Evolutionary conservation across 2,797 vertebrate species (phyloP), one percentile per base, ranked within the genome.

Genomic region (Epinephelus malabaricus): DNA sequence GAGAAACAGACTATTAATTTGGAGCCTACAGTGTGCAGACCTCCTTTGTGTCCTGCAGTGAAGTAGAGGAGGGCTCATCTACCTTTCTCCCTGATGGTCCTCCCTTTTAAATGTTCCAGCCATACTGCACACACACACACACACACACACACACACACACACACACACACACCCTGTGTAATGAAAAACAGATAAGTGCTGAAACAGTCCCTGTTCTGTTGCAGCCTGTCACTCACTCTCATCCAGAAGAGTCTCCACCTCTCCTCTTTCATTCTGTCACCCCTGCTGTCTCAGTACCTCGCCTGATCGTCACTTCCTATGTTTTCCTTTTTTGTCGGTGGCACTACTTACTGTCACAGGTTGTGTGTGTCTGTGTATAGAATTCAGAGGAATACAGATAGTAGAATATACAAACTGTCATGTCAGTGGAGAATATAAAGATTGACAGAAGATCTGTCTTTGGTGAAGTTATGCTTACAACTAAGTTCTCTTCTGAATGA

Each of bases 141-240:
- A 56, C 54, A 54, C 50, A 47, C 12, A 68, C 19, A 56, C 17
- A 45, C 25, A 58, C 30, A 58, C 27, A 69, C 21, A 70, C 61
- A 64, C 17, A 62, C 61, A 76, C 62, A 64, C 53, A 45, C n/a
- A 43, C 67, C 46, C 50, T 51, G 58, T 27, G 62, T 96, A 95
- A 96, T 95, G 95, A 94, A 95, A 97, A 95, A 92, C 96, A 96
- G 95, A 95, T 92, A 92, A 85, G 78, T 69, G 86, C 88, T 87
- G 66, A 91, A 95, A 95, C 95, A 95, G 93, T 93, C 88, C 88
- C 86, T 55, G 81, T 94, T 93, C 93, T 95, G 96, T 96, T 95
- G 82, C 87, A 69, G 91, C 76, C 92, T 92, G 90, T 90, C 85
- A 46, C 76, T 92, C 92, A 77, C 71, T 54, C 84, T 86, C 84